Conservation (phyloP, 2,888 invertebrate species). For the Drosophila neoperkinsi region DNA sequence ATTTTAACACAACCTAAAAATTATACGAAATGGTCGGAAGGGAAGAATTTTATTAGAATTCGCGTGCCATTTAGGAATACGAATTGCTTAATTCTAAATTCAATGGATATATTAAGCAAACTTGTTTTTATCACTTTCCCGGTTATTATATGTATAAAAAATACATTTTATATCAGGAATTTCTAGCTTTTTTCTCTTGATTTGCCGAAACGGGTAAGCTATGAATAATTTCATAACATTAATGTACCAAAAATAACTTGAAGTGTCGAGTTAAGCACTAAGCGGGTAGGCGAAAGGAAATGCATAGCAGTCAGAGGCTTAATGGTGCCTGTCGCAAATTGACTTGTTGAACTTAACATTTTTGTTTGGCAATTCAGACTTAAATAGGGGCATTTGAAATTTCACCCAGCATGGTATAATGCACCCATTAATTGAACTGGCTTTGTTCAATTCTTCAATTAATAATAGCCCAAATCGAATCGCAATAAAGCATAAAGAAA, state of each 20-base stretch:
- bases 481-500: conserved; percentile 21
- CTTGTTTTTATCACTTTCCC: conserved; percentile 36
- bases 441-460: conserved; percentile 22
- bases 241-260: conserved; percentile 31
- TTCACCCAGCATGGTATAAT: conserved; percentile 29
- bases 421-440: conserved; percentile 25
- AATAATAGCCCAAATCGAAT: conserved; percentile 30
- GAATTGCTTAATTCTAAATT: conserved; percentile 11
- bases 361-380: background rate
- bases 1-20: background rate
- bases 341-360: background rate
- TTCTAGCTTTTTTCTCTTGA: conserved; percentile 40
- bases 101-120: conserved; percentile 29
- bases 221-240: conserved; percentile 49
- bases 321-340: background rate
- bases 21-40: background rate
- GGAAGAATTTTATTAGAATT: conserved; percentile 17
- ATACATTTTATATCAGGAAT: conserved; percentile 47
- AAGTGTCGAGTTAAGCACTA: conserved; percentile 18
- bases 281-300: conserved; percentile 10
- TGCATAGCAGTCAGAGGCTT: background rate
- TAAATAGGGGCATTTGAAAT: conserved; percentile 16
- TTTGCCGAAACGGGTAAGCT: conserved; percentile 40
- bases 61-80: conserved; percentile 29
- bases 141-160: conserved; percentile 24